Evolutionary conservation across 1,140 invertebrate genomes (phyloP).

Genomic region (Venturia canescens): DNA sequence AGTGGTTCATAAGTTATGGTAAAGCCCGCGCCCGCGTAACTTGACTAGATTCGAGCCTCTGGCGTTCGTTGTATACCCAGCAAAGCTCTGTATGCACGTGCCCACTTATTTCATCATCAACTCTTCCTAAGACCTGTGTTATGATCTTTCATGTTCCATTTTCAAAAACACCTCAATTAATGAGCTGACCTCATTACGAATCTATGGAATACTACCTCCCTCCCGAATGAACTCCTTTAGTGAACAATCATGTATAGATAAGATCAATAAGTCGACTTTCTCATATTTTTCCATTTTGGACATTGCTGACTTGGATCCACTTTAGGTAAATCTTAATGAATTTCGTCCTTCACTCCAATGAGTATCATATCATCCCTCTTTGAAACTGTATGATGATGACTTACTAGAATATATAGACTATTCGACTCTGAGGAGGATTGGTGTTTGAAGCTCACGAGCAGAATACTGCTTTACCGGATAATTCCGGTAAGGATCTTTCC

Average conservation of each 20-base stretch:
- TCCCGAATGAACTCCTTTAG: background rate
- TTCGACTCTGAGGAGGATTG: background rate
- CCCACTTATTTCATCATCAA: background rate
- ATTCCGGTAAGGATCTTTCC: conserved; percentile 68
- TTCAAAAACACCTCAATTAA: background rate
- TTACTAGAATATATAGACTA: background rate
- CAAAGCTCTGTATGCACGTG: background rate
- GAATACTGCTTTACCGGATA: conserved; percentile 72
- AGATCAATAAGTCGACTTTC: background rate
- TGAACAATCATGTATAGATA: background rate
- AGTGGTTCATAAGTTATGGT: conserved; percentile 60
- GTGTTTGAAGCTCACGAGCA: conserved; percentile 25
- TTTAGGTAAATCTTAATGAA: background rate
- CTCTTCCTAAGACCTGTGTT: background rate
- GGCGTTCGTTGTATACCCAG: background rate
- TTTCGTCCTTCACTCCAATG: background rate
- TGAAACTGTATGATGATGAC: conserved; percentile 11
- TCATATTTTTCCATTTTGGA: background rate
- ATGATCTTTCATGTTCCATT: background rate
- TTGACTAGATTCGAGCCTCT: background rate
- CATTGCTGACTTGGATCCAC: conserved; percentile 6
- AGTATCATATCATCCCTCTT: background rate
- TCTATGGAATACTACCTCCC: background rate
- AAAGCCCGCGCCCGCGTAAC: conserved; percentile 28
- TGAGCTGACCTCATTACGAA: background rate